These are phyloP conservation scores for Trichonephila inaurata DNA, from an alignment of 1,140 invertebrate species.

Conservation along the genomic window DNA sequence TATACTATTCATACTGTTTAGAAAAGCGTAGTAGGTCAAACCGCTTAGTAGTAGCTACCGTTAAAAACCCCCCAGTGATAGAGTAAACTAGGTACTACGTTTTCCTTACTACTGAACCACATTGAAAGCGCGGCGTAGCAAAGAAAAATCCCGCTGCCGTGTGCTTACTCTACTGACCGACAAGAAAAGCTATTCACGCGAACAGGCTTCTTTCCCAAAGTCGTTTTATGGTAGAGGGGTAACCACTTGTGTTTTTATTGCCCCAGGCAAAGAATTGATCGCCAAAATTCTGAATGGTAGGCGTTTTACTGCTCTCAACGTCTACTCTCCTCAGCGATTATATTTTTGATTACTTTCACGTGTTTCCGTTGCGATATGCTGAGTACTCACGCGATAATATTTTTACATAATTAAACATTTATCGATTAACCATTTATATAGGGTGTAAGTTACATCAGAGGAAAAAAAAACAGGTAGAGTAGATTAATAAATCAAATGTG, in stretches of 20 bases:
- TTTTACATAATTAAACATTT: conserved; percentile 27
- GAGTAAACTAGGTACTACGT: too few species aligned
- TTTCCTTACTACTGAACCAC: not conserved
- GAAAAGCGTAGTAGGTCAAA: not conserved
- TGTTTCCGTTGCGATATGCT: not conserved
- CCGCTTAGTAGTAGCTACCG: too few species aligned
- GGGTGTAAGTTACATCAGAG: not conserved
- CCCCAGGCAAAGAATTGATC: conserved; percentile 63
- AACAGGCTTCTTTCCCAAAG: not conserved
- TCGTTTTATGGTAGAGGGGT: not conserved
- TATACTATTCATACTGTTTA: not conserved
- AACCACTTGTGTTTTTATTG: conserved; percentile 31
- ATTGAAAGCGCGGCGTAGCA: not conserved
- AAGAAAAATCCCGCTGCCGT: too few species aligned
- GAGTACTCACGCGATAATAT: conserved; percentile 25
- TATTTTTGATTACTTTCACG: conserved; percentile 12
- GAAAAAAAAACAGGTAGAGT: not conserved
- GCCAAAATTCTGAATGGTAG: conserved; percentile 70
- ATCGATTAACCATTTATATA: not conserved
- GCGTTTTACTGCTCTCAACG: conserved; percentile 7
- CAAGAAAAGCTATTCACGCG: not conserved
- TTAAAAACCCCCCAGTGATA: too few species aligned
- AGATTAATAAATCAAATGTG: not conserved
- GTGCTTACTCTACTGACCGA: conserved; percentile 11
- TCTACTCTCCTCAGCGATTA: conserved; percentile 8